Conservation (phyloP, 2,113 vertebrate species). For the Gobio gobio region DNA sequence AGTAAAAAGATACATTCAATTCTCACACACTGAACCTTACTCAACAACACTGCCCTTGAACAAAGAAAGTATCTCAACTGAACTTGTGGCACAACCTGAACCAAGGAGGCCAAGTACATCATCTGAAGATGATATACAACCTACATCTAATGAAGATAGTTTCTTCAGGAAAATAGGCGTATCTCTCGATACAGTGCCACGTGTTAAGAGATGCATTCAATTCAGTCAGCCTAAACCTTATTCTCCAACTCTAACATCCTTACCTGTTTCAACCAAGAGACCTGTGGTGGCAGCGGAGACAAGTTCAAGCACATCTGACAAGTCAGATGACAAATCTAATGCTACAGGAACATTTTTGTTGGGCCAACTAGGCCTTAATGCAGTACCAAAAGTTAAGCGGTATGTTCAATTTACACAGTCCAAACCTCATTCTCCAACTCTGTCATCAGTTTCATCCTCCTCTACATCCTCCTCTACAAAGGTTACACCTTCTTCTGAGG, state of each 20-base stretch:
- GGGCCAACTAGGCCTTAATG: not conserved
- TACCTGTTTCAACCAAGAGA: not conserved
- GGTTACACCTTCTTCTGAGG: too few species aligned
- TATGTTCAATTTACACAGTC: conserved; percentile 49
- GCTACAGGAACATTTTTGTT: conserved; percentile 1
- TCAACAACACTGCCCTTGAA: conserved; percentile 1
- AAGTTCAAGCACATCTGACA: conserved; percentile 5
- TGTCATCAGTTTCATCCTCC: not conserved
- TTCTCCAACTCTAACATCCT: not conserved
- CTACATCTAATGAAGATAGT: not conserved
- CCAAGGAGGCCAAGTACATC: not conserved
- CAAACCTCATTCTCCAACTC: not conserved
- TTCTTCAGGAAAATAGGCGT: not conserved
- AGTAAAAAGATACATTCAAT: conserved; percentile 38
- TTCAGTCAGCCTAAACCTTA: conserved; percentile 26
- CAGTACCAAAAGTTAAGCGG: conserved; percentile 38
- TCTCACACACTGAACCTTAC: conserved; percentile 13
- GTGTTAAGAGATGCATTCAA: conserved; percentile 44
- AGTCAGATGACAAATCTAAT: conserved; percentile 1
- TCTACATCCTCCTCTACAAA: too few species aligned
- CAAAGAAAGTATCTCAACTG: not conserved
- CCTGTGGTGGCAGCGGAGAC: not conserved
- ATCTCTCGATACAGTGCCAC: conserved; percentile 18
- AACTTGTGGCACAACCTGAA: not conserved
- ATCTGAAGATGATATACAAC: conserved; percentile 14